These are phyloP conservation scores for Drosophila paranaensis DNA, from an alignment of 2,888 invertebrate genomes.

Conservation along the genomic window DNA sequence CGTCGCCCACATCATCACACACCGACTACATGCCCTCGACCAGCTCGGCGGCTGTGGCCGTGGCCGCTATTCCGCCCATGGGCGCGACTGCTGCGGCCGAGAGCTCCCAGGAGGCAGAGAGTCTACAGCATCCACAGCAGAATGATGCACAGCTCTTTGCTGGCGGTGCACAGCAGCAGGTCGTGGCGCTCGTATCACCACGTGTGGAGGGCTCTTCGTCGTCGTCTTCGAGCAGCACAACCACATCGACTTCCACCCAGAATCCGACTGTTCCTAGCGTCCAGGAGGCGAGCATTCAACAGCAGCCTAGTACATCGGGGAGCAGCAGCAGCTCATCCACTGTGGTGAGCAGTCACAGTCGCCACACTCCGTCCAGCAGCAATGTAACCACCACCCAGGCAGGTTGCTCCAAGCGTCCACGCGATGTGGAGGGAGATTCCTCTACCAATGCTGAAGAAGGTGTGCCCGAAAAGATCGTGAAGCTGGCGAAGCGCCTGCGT, in stretches of 20 bases:
- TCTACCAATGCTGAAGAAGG: slow-evolving; percentile 85
- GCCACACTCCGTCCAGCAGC: slow-evolving; percentile 87
- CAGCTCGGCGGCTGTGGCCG: slow-evolving; percentile 88
- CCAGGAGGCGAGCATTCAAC: slow-evolving; percentile 82
- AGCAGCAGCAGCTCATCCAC: slow-evolving; percentile 82
- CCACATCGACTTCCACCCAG: slow-evolving; percentile 65
- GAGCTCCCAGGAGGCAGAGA: slow-evolving; percentile 85
- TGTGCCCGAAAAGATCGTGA: slow-evolving; percentile 79
- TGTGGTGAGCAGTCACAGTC: slow-evolving; percentile 84
- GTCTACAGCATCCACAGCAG: slow-evolving; percentile 82
- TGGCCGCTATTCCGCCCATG: slow-evolving; percentile 89
- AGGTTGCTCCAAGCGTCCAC: slow-evolving; percentile 86
- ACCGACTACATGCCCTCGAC: slow-evolving; percentile 95
- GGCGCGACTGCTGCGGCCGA: slow-evolving; percentile 83
- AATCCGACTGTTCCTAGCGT: slow-evolving; percentile 75
- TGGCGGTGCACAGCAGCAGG: slow-evolving; percentile 86
- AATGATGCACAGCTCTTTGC: slow-evolving; percentile 82
- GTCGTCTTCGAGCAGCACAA: slow-evolving; percentile 46
- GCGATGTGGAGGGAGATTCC: slow-evolving; percentile 87
- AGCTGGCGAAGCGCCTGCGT: slow-evolving; percentile 83
- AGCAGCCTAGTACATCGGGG: slow-evolving; percentile 84
- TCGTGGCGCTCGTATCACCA: slow-evolving; percentile 90
- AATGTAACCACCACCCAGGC: slow-evolving; percentile 89
- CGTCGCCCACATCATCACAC: slow-evolving; percentile 90
- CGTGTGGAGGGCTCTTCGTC: slow-evolving; percentile 87